phyloP scores from a whole-genome alignment of 2,113 vertebrate genomes.

The Climacteris rufus region DNA sequence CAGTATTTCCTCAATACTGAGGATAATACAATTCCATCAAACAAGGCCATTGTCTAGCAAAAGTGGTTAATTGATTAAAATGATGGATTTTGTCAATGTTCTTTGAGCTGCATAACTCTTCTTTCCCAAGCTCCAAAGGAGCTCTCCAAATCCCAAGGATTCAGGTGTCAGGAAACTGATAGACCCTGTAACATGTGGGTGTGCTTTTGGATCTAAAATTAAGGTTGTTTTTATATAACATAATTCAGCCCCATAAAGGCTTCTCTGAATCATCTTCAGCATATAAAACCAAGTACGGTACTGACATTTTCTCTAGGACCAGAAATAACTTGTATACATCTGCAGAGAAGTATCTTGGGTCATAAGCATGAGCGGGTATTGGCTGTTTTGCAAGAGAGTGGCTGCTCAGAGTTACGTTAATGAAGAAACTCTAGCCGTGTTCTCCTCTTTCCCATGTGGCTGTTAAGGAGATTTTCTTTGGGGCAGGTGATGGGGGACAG shows the following conservation, averaged over 20 bases:
- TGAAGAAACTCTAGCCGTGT: neutral
- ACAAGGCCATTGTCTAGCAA: neutral
- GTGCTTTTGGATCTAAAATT: neutral
- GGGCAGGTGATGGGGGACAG: neutral
- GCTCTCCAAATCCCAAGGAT: too few relatives aligned
- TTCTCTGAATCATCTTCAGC: neutral
- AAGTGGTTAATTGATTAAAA: neutral
- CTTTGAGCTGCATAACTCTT: neutral
- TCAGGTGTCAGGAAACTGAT: neutral
- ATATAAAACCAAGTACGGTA: neutral
- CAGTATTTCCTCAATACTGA: neutral
- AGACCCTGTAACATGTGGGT: neutral
- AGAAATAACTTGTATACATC: neutral
- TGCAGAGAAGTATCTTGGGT: neutral
- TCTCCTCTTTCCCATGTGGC: neutral
- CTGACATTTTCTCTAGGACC: neutral
- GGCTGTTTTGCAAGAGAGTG: neutral
- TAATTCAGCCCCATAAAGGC: neutral
- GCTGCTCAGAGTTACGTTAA: neutral
- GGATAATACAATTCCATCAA: too few relatives aligned
- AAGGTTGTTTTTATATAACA: neutral
- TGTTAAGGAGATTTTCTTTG: neutral
- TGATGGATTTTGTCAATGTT: neutral
- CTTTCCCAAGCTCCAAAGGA: neutral
- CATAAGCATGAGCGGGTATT: rapidly evolving